These are phyloP conservation scores for Lepus townsendii DNA, from an alignment of 2,797 vertebrate species.

Conservation along the genomic window DNA sequence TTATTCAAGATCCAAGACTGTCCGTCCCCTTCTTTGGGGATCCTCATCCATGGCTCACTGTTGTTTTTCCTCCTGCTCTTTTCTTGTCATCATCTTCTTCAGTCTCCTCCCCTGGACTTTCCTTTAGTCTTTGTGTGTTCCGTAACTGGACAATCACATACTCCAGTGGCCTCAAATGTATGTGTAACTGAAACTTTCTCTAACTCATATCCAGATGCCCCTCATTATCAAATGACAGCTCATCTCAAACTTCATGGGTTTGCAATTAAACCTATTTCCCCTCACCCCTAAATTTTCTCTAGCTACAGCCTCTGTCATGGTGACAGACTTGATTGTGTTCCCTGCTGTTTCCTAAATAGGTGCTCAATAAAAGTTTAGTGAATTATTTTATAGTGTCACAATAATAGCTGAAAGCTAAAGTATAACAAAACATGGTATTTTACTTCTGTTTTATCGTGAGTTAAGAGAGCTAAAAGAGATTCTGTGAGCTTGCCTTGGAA, in stretches of 20 bases:
- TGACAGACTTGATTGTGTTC: not conserved
- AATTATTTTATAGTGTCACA: not conserved
- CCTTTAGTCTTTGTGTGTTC: not conserved
- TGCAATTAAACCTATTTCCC: slow-evolving; percentile 6
- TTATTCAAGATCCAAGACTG: not conserved
- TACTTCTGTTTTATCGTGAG: not conserved
- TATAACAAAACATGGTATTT: not conserved
- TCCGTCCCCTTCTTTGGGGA: not conserved
- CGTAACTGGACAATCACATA: not conserved
- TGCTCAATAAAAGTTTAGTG: slow-evolving; percentile 12
- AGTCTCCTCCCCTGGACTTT: not conserved
- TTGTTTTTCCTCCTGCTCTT: not conserved
- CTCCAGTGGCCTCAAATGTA: not conserved
- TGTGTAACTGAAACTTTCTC: not conserved
- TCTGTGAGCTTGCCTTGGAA: not conserved
- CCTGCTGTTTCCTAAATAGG: not conserved
- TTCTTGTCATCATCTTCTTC: not conserved
- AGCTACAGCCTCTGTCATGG: not conserved
- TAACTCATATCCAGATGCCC: not conserved
- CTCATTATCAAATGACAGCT: too few relatives aligned
- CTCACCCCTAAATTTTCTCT: not conserved
- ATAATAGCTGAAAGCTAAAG: not conserved
- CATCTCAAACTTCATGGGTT: not conserved
- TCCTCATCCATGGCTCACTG: not conserved
- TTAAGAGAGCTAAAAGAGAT: not conserved